Evolutionary conservation across 2,113 vertebrate genomes (phyloP).

Genomic region (Gnathonemus echidnorhynchus): DNA sequence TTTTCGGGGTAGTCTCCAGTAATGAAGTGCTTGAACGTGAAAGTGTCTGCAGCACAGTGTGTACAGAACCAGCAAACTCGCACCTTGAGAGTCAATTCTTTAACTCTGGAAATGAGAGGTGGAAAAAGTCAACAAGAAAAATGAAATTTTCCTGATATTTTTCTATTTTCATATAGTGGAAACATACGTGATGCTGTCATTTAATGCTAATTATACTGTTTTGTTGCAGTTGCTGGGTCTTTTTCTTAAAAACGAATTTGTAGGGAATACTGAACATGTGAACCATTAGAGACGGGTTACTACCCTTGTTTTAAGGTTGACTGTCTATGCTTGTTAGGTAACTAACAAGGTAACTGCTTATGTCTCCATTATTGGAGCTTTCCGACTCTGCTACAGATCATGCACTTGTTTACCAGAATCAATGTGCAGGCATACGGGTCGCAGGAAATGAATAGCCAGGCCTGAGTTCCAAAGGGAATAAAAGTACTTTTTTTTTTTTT

Average conservation of each 20-base stretch:
- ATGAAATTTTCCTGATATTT: not conserved
- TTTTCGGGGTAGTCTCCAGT: slow-evolving; percentile 12
- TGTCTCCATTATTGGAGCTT: slow-evolving; percentile 38
- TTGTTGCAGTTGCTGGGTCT: not conserved
- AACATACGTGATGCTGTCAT: not conserved
- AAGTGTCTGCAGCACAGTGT: not conserved
- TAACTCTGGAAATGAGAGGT: slow-evolving; percentile 24
- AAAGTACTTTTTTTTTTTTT: slow-evolving; percentile 13
- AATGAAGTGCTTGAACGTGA: slow-evolving; percentile 9
- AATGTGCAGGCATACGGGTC: slow-evolving; percentile 6
- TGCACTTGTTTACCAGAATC: not conserved
- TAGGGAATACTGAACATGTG: slow-evolving; percentile 7
- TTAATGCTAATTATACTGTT: not conserved
- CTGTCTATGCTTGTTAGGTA: slow-evolving; percentile 38
- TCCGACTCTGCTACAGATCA: slow-evolving; percentile 14
- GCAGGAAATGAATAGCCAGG: slow-evolving; percentile 6
- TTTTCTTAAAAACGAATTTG: not conserved
- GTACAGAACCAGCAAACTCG: not conserved
- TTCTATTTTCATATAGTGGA: not conserved
- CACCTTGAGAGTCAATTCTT: slow-evolving; percentile 5
- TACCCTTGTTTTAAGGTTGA: slow-evolving; percentile 27
- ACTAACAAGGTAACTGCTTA: slow-evolving; percentile 46
- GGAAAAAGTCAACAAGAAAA: not conserved
- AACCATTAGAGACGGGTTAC: not conserved
- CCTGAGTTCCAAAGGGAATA: slow-evolving; percentile 21